Evolutionary conservation across 2,113 vertebrate genomes (phyloP), one percentile per base, ranked within the genome.

Genomic region (Hemiscyllium ocellatum): DNA sequence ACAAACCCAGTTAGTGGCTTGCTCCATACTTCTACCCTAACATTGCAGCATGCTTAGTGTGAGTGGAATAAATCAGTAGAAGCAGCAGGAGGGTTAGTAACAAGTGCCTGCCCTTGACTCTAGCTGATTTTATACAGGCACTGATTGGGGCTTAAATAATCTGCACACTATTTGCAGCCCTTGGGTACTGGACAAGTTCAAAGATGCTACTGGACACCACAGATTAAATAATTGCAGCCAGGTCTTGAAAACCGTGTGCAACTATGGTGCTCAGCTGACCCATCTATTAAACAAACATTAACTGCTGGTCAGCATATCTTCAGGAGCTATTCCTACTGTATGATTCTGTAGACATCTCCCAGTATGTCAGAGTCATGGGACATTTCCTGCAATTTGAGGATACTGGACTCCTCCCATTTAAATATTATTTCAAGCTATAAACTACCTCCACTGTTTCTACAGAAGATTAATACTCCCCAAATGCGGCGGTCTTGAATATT

Each of bases 311-410:
- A 52, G 47, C 37, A 3, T 50, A 24, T 87, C 42, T 22, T 26
- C 22, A 24, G 85, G 6, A 85, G 20, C 47, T 26, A 47, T 52
- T 87, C 22, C 80, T 47, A 47, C 19, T 50, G 42, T 7, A 52
- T 87, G 85, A 47, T 87, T 22, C 20, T 7, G 22, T 8, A 24
- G 42, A 87, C 22, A 86, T 47, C 20, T 47, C 83, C 37, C 15
- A 86, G 47, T 47, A 22, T 87, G 42, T 52, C 85, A 87, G 47
- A 87, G 47, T 87, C 85, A 87, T 87, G 85, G 83, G 83, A 87
- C 52, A 52, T 87, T 87, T 50, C 22, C 85, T 87, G 42, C 47
- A 87, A 52, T 52, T 20, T 19, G 52, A 90, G 50, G 13, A 26
- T 61, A 17, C 24, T 61, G 87, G 56, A 26, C 26, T 61, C 50